Evolutionary conservation across 2,797 vertebrate genomes (phyloP).

Genomic region (Tapirus indicus): DNA sequence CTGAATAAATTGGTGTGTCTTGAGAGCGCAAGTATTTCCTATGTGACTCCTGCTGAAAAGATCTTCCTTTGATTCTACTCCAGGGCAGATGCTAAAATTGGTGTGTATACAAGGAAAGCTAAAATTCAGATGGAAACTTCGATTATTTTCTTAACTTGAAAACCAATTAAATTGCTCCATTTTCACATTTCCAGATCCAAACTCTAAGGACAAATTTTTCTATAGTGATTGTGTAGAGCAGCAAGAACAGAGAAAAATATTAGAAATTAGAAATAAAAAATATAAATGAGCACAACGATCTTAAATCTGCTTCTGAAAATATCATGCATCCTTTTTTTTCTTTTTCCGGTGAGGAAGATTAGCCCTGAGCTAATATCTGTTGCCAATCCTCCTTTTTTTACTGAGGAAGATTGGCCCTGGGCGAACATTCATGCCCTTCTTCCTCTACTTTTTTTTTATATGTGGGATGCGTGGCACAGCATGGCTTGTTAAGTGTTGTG

Average conservation of each 20-base stretch:
- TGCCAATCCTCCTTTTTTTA: too few relatives aligned
- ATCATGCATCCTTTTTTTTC: background rate
- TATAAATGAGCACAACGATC: background rate
- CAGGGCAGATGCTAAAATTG: background rate
- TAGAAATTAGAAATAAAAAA: conserved; percentile 4
- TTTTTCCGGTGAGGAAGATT: too few relatives aligned
- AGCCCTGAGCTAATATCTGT: too few relatives aligned
- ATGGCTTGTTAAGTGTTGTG: too few relatives aligned
- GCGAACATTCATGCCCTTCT: too few relatives aligned
- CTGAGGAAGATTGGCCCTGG: too few relatives aligned
- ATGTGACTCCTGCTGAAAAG: background rate
- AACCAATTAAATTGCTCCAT: background rate
- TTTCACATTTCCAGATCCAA: background rate
- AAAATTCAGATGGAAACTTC: background rate
- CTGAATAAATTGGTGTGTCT: background rate
- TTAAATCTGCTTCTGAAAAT: conserved; percentile 29
- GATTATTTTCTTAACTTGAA: conserved; percentile 11
- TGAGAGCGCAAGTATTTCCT: background rate
- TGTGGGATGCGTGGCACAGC: too few relatives aligned
- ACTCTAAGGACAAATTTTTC: background rate
- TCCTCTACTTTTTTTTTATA: too few relatives aligned
- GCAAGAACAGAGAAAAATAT: background rate
- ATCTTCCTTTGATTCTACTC: background rate
- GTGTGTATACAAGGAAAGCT: background rate
- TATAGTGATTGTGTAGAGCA: background rate